Percentiles rank a stretch among this genome's conserved stretches.
phyloP scores from a whole-genome alignment of 2,797 vertebrate genomes.

The Thunnus albacares region DNA sequence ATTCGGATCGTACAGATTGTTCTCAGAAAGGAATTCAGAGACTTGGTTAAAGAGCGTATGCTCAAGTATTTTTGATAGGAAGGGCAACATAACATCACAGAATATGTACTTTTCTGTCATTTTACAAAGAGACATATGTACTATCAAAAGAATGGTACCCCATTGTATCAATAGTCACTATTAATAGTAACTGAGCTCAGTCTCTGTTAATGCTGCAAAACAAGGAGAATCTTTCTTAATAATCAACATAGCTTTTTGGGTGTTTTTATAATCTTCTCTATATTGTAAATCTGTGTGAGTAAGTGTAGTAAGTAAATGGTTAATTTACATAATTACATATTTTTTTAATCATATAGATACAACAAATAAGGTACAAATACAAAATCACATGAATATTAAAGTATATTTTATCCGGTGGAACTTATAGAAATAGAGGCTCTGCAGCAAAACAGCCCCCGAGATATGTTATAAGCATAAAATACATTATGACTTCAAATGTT shows the following conservation, averaged over 20 bases:
- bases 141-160: not conserved
- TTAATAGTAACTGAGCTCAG: not conserved
- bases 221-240: no score
- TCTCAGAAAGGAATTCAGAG: no score
- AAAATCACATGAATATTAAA: not conserved
- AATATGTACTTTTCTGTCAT: not conserved
- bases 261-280: not conserved
- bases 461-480: not conserved
- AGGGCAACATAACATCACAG: not conserved
- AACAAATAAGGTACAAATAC: not conserved
- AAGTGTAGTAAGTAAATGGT: not conserved
- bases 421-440: not conserved
- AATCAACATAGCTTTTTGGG: not conserved
- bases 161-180: not conserved
- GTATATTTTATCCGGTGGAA: not conserved
- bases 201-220: conserved; percentile 2
- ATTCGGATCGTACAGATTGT: no score
- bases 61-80: no score
- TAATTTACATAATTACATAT: not conserved
- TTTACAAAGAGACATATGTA: not conserved
- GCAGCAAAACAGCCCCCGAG: not conserved
- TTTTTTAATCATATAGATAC: not conserved
- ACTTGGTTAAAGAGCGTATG: no score
- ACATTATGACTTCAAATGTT: not conserved
- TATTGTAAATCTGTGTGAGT: not conserved